These are phyloP conservation scores for Tipula unca DNA, from an alignment of 2,888 invertebrate genomes.

Conservation along the genomic window DNA sequence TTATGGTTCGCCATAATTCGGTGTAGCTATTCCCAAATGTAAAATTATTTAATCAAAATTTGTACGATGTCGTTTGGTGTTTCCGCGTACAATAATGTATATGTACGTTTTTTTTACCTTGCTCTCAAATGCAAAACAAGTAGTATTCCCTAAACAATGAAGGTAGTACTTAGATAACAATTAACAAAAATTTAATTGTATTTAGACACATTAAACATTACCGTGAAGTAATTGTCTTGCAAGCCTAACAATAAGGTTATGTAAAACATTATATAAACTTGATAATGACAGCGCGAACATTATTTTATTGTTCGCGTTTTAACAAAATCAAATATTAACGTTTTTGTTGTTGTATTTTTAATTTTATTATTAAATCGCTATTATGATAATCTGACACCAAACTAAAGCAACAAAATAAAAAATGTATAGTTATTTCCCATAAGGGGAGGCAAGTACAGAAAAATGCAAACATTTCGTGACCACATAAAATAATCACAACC, in stretches of 20 bases:
- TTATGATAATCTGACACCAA: background rate
- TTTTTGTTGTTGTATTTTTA: background rate
- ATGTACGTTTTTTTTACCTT: too few species aligned
- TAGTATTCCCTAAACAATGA: background rate
- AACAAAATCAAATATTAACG: background rate
- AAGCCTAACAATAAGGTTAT: background rate
- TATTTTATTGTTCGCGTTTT: background rate
- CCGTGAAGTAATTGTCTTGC: background rate
- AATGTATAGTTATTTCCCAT: background rate
- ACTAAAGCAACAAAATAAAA: background rate
- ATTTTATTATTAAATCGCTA: background rate
- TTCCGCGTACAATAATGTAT: too few species aligned
- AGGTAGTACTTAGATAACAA: too few species aligned
- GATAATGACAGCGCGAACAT: background rate
- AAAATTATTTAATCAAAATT: too few species aligned
- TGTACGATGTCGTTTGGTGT: too few species aligned
- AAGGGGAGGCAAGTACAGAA: background rate
- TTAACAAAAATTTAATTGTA: background rate
- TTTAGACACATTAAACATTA: background rate
- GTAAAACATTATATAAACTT: background rate
- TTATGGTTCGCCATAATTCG: too few species aligned
- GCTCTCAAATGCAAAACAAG: too few species aligned
- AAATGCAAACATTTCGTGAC: conserved; percentile 8
- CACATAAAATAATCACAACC: background rate
- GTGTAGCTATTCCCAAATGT: too few species aligned